These are phyloP conservation scores for Synanthedon andrenaeformis DNA, from an alignment of 2,888 invertebrate genomes.

Conservation along the genomic window DNA sequence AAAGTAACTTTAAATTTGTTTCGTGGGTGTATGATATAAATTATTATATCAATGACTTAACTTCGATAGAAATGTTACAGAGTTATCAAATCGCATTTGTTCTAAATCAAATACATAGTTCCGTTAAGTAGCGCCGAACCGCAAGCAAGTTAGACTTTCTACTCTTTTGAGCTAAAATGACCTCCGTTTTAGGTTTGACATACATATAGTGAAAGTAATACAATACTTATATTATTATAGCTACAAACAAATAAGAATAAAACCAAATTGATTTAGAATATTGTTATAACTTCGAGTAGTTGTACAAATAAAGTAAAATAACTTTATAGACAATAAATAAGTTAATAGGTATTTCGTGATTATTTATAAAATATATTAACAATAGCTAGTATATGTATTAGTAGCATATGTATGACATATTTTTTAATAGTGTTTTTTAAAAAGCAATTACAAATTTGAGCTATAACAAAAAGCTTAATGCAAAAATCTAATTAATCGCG, in stretches of 20 bases:
- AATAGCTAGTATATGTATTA: too few relatives aligned
- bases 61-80: not conserved
- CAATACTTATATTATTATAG: conserved; percentile 9
- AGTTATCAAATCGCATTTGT: not conserved
- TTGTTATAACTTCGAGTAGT: too few relatives aligned
- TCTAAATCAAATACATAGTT: conserved; percentile 3
- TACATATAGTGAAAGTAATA: conserved; percentile 41
- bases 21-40: not conserved
- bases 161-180: conserved; percentile 23
- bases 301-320: not conserved
- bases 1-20: conserved; percentile 12
- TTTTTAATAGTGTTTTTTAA: too few relatives aligned
- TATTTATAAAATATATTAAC: too few relatives aligned
- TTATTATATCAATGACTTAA: not conserved
- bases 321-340: too few relatives aligned
- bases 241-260: not conserved
- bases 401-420: too few relatives aligned
- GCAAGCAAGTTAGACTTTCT: conserved; percentile 16
- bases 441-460: too few relatives aligned
- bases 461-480: too few relatives aligned
- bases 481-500: too few relatives aligned
- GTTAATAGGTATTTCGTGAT: too few relatives aligned
- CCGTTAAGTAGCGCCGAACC: conserved; percentile 17
- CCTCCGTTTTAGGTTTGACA: conserved; percentile 3
- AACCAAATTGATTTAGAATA: not conserved